Evolutionary conservation across 2,888 invertebrate species (phyloP), one percentile per base, ranked within the genome.

Genomic region (Drepanosiphum platanoidis): DNA sequence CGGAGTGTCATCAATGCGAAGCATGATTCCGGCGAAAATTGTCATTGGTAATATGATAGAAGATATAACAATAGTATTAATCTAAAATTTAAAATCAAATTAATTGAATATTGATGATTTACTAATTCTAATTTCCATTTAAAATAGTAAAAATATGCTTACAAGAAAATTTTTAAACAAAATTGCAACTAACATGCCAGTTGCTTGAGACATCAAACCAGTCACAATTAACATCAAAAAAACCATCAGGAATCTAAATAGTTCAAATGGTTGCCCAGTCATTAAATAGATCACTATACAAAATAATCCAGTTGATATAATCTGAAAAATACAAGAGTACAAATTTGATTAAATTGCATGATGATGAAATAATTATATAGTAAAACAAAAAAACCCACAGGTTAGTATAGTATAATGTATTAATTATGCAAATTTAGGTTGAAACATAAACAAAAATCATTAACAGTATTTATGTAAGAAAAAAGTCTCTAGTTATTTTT

Each of bases 191-290:
- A 86, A 78, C 68, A 86, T 86, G 27, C 86, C 86, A 39, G 86
- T 84, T 61, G 83, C 86, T 86, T 86, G 86, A 36, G 86, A 84
- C 61, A 84, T 61, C 11, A 86, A 64, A n/a, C 86, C 86, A n/a
- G 74, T 80, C 34, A 80, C 64, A 42, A 80, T 72, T 8, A 86
- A 80, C 86, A 86, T 86, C 39, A 86, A 61, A 42, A 86, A 86
- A 88, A 95, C 94, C 94, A 96, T 95, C 64, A 94, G 91, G 89
- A 96, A 95, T 81, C 98, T 93, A 86, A 94, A 92, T 82, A 93
- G 92, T 89, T 97, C 96, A 91, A 95, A 93, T n/a, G 97, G 98
- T 90, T 98, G 98, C 13, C 96, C 95, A 39, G 98, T 97, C 93
- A 98, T 94, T 91, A 96, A 97, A 91, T 98, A 98, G 18, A 97